Base-by-base conservation (phyloP, 2,113 vertebrate species). In the Corythoichthys intestinalis region DNA sequence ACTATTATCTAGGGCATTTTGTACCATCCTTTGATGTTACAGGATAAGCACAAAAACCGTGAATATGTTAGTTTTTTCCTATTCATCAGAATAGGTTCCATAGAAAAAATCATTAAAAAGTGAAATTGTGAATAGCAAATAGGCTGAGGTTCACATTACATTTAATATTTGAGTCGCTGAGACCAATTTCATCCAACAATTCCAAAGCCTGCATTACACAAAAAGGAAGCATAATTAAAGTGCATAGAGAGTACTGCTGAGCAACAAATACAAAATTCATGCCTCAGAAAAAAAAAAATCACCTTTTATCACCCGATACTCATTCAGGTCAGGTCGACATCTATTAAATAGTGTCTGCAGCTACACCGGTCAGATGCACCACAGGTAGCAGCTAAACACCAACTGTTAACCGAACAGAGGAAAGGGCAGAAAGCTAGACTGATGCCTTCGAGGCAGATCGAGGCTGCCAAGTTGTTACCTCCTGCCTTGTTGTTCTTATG, bases 381-480 rank as follows among this genome's bases (percentile, higher is more conserved):
- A 66, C 49, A 66, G 77, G 74, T 66, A 52, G 56, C 17, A 10
- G 73, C 78, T 75, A 83, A 72, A 66, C 73, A 79, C 67, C 50
- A 74, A 76, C 74, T 75, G 80, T 81, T 85, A 83, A 75, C 79
- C 71, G 76, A 83, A 80, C 74, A 77, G 67, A 57, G 59, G 53
- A 76, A 70, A 73, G 66, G 58, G 73, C 54, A 54, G 60, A 67
- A 28, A 64, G 60, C 34, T 58, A 66, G 53, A 76, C 56, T 9
- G 54, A 80, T 73, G 65, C 65, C 63, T 65, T n/a, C 2, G 11
- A 37, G 67, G 47, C 15, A 69, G 28, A 60, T 46, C 3, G 7
- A 4, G 7, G 63, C 9, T 58, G 62, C 12, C 28, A 34, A 50
- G 2, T 65, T 54, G 12, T 49, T 44, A 44, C 10, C 9, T 65